Percentiles rank a stretch among this genome's conserved stretches.
Evolutionary conservation across 2,888 invertebrate species (phyloP).

Genomic region (Hydraecia micacea): DNA sequence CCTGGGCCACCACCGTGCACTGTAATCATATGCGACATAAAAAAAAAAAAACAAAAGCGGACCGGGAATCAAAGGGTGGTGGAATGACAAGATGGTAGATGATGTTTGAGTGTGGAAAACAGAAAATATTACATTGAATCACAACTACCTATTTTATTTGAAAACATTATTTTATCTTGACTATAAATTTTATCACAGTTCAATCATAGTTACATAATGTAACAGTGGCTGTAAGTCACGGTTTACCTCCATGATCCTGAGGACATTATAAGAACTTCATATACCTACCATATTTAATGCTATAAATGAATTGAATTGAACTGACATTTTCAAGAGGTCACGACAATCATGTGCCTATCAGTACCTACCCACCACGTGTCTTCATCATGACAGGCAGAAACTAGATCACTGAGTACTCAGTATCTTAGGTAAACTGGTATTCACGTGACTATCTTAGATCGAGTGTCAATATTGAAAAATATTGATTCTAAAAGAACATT

Average conservation of each 20-base stretch:
- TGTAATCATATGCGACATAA: background rate
- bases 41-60: background rate
- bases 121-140: background rate
- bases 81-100: no score
- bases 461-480: conserved; percentile 1
- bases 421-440: background rate
- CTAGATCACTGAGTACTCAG: background rate
- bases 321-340: background rate
- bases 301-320: no score
- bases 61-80: no score
- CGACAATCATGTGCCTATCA: background rate
- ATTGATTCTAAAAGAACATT: conserved; percentile 1
- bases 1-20: no score
- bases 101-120: background rate
- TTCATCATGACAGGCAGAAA: background rate
- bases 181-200: background rate
- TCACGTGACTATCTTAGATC: background rate
- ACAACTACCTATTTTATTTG: background rate
- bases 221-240: background rate
- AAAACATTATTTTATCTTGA: background rate
- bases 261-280: no score
- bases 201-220: background rate
- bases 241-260: no score
- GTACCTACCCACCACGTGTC: background rate
- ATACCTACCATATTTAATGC: no score